Conservation (phyloP, 2,797 vertebrate genomes). For the Taenioides sp. region DNA sequence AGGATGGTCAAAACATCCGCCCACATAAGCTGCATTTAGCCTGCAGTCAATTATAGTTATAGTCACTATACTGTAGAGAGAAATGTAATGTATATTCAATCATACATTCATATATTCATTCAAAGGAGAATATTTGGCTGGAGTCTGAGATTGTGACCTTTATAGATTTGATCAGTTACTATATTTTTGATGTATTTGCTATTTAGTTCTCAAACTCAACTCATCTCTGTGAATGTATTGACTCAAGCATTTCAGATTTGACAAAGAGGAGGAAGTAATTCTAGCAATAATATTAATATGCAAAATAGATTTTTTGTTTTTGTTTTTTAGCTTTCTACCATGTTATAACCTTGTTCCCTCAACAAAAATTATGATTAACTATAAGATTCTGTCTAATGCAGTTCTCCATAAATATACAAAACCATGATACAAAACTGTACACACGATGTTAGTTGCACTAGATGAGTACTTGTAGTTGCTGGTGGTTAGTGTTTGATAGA, state of each 20-base stretch:
- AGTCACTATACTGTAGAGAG: background rate
- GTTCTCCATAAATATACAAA: no score
- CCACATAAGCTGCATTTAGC: background rate
- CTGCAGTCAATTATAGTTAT: conserved; percentile 9
- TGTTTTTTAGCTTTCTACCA: no score
- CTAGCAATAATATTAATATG: no score
- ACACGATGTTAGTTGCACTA: background rate
- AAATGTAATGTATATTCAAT: background rate
- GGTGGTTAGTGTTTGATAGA: background rate
- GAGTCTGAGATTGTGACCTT: background rate
- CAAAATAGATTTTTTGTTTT: no score
- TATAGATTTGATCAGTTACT: background rate
- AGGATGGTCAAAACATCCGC: background rate
- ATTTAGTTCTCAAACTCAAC: no score
- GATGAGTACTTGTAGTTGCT: background rate
- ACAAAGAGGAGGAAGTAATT: background rate
- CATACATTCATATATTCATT: conserved; percentile 6
- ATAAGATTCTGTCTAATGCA: no score
- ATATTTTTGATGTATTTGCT: background rate
- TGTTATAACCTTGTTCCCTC: no score
- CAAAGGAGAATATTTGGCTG: background rate
- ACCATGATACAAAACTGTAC: no score
- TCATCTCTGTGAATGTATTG: background rate
- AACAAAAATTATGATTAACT: no score
- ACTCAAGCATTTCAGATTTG: no score